A percentile compares a stretch with the other conserved stretches of the same genome.
These are phyloP conservation scores for Zophobas morio DNA, from an alignment of 1,140 invertebrate species.

Conservation along the genomic window DNA sequence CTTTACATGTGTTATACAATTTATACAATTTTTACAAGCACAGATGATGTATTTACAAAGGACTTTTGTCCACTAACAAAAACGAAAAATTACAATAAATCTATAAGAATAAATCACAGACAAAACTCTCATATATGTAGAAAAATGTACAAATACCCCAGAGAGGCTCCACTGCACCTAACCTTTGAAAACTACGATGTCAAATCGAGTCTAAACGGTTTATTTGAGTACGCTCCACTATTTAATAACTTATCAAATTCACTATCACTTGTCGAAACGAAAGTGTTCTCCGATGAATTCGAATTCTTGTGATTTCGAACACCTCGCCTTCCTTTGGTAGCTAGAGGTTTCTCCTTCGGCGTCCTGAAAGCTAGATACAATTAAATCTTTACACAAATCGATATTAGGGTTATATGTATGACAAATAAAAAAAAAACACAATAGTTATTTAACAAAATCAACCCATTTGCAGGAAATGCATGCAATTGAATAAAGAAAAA, in stretches of 20 bases:
- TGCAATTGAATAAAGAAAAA: too few relatives aligned
- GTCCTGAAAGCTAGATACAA: constrained; percentile 43
- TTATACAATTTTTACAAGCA: constrained; percentile 50
- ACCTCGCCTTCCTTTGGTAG: background rate
- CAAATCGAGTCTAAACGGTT: constrained; percentile 44
- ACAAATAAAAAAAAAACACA: background rate
- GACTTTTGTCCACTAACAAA: constrained; percentile 6
- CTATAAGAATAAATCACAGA: constrained; percentile 44
- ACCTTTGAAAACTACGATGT: constrained; percentile 37
- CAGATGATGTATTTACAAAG: constrained; percentile 42
- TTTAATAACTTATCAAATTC: constrained; percentile 36
- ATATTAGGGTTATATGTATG: background rate
- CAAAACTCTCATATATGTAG: constrained; percentile 39
- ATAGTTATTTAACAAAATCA: background rate
- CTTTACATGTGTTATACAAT: constrained; percentile 48
- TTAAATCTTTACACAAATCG: constrained; percentile 42
- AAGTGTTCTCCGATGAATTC: constrained; percentile 4
- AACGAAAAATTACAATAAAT: constrained; percentile 41
- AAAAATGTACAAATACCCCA: constrained; percentile 35
- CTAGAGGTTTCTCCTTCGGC: constrained; percentile 23
- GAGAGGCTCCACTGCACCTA: constrained; percentile 28
- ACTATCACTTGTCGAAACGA: constrained; percentile 18
- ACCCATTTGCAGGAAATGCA: too few relatives aligned
- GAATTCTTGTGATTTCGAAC: constrained; percentile 6
- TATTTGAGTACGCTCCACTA: constrained; percentile 39